Evolutionary conservation across 2,113 vertebrate genomes (phyloP).

Genomic region (Psilopsiagon aymara): DNA sequence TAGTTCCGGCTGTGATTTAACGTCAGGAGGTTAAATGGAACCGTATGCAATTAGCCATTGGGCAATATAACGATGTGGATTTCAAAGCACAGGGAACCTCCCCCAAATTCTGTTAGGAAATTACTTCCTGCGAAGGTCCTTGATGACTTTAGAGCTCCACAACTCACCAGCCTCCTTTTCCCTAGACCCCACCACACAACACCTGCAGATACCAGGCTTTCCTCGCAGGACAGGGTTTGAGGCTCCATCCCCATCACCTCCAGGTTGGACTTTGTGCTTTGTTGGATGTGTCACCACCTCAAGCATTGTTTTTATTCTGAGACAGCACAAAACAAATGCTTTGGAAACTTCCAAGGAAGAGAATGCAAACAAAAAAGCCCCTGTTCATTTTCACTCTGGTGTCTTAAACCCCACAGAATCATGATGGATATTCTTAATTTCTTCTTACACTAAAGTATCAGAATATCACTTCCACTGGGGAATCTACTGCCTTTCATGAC

Average conservation of each 20-base stretch:
- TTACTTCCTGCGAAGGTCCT: neutral
- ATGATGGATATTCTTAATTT: neutral
- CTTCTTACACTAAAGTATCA: neutral
- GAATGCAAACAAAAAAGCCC: neutral
- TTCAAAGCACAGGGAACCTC: neutral
- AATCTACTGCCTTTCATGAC: neutral
- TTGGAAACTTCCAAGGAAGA: neutral
- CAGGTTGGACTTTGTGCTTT: neutral
- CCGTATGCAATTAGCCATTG: neutral
- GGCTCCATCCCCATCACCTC: neutral
- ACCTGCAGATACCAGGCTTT: neutral
- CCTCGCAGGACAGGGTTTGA: neutral
- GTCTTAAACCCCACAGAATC: neutral
- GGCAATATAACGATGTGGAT: neutral
- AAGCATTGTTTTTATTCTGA: neutral
- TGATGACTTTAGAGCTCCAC: accelerated
- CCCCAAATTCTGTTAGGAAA: neutral
- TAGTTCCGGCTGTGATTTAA: slow-evolving; percentile 12
- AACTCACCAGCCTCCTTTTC: accelerated
- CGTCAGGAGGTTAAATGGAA: neutral
- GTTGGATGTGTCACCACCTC: neutral
- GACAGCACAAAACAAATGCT: neutral
- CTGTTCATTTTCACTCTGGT: neutral
- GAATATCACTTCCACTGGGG: neutral
- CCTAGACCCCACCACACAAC: accelerated